Conservation (phyloP, 2,113 vertebrate genomes). For the Blennius ocellaris region DNA sequence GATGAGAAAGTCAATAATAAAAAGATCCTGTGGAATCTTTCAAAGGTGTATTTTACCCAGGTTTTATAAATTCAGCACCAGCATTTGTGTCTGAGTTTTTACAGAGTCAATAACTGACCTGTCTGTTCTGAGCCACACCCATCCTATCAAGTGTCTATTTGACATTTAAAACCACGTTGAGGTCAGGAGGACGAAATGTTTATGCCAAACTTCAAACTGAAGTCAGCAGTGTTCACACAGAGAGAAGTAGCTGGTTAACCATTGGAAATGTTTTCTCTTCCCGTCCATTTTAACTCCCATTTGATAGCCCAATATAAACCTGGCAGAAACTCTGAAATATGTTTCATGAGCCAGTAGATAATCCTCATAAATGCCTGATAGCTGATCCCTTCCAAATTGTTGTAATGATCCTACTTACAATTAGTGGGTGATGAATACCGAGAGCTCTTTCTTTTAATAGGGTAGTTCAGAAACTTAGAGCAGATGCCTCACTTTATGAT, state of each 20-base stretch:
- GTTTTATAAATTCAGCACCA: neutral
- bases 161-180: conserved; percentile 1
- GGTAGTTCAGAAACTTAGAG: conserved; percentile 22
- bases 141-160: conserved; percentile 1
- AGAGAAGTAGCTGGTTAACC: neutral
- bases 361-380: neutral
- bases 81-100: neutral
- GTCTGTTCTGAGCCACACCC: neutral
- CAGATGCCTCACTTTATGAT: conserved; percentile 31
- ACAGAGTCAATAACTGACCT: neutral
- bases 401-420: neutral
- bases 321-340: neutral
- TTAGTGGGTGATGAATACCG: neutral
- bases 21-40: neutral
- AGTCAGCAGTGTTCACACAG: neutral
- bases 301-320: neutral
- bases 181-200: neutral
- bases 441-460: neutral
- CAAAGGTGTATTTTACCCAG: conserved; percentile 7
- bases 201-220: neutral
- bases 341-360: neutral
- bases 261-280: neutral
- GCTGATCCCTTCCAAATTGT: neutral
- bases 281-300: neutral
- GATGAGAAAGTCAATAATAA: neutral